Percentiles rank a stretch among this genome's conserved stretches.
These are phyloP conservation scores for Saguinus imperator DNA, from an alignment of 2,113 vertebrate genomes.

Conservation along the genomic window DNA sequence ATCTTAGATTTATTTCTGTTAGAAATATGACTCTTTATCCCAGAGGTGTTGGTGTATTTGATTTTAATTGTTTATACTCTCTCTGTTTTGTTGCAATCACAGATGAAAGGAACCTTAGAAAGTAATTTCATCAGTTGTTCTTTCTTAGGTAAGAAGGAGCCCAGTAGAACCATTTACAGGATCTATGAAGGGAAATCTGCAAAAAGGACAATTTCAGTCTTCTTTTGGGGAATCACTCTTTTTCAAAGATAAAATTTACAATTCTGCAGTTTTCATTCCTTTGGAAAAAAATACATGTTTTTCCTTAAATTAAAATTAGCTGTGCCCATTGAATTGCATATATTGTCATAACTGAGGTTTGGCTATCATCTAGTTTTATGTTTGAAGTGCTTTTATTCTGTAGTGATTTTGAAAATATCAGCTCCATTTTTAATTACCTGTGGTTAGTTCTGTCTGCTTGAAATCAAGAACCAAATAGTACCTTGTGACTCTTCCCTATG, in stretches of 20 bases:
- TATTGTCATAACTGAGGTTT: background rate
- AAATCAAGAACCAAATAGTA: background rate
- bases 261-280: background rate
- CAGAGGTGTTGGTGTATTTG: constrained; percentile 38
- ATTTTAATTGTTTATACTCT: constrained; percentile 64
- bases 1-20: constrained; percentile 62
- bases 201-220: background rate
- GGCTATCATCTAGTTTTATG: background rate
- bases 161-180: constrained; percentile 9
- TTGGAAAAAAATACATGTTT: background rate
- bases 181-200: background rate
- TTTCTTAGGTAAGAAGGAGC: constrained; percentile 6
- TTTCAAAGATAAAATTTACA: constrained; percentile 9
- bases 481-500: background rate
- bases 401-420: background rate
- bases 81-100: constrained; percentile 51
- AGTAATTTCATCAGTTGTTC: constrained; percentile 55
- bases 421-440: background rate
- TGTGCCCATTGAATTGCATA: background rate
- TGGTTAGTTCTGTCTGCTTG: background rate
- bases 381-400: background rate
- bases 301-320: constrained; percentile 13
- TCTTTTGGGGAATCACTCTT: background rate
- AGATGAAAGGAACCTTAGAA: constrained; percentile 42
- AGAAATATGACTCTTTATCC: background rate